Evolutionary conservation across 1,140 invertebrate genomes (phyloP), one percentile per base, ranked within the genome.

Genomic region (Nilaparvata lugens): DNA sequence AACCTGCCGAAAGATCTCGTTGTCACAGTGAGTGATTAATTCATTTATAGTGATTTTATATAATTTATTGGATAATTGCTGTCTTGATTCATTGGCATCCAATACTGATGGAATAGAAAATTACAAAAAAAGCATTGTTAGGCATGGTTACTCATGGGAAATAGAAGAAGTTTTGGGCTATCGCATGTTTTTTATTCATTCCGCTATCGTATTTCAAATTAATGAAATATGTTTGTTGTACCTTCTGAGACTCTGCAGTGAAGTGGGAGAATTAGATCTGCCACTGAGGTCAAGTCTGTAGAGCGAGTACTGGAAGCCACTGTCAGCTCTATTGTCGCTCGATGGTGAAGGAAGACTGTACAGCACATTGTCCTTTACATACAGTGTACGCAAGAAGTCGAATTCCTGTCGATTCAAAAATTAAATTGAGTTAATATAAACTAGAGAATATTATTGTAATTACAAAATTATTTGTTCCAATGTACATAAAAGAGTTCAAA

Each of bases 211-310:
- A 42, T 42, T 13, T 42, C 13, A 13, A 42, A 42, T 42, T 52
- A 23, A 16, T 16, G 21, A n/a, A 40, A 9, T 40, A 9, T 40
- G 9, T 40, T 40, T 40, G n/a, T 40, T 48, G 3, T 60, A 64
- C 82, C 80, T 83, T 69, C 83, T 78, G n/a, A 92, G 73, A 60
- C 89, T 84, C 67, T 88, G 86, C 31, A 91, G 71, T 45, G 82
- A 83, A 57, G 88, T 80, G 9, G 79, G 73, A 48, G 80, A 77
- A 70, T 91, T 91, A 38, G 81, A 78, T 38, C 79, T 78, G 0
- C 90, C 89, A 66, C 84, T 87, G 3, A 93, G 73, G 70, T 92
- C 89, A 68, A 93, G 74, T 64, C 82, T 83, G 62, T 88, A 83
- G 13, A 93, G 71, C 1, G 85, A 88, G 68, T 86, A 88, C 69